phyloP scores from a whole-genome alignment of 2,888 invertebrate genomes.

The Pachymerium ferrugineum region DNA sequence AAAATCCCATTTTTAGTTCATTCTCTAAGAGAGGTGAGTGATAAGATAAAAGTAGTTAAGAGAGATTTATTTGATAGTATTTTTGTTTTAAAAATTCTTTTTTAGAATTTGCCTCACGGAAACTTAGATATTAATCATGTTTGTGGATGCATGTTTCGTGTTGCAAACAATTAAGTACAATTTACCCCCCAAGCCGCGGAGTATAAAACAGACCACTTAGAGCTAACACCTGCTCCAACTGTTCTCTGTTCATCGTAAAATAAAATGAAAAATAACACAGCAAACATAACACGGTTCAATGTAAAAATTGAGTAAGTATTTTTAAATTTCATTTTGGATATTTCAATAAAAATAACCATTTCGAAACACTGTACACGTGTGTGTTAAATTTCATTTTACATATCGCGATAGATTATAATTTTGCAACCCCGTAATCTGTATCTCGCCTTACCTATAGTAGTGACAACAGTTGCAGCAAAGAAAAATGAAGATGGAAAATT shows the following conservation, averaged over 20 bases:
- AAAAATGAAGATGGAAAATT: slow-evolving; percentile 76
- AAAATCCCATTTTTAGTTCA: too few species aligned
- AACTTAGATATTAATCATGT: not conserved
- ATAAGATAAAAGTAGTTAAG: too few species aligned
- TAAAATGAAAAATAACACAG: too few species aligned
- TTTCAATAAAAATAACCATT: too few species aligned
- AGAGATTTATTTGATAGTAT: not conserved
- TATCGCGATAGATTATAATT: too few species aligned
- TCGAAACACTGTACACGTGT: too few species aligned
- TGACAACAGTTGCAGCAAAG: slow-evolving; percentile 83
- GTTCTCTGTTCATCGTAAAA: not conserved
- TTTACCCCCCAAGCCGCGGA: not conserved
- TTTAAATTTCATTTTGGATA: too few species aligned
- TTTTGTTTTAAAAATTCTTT: not conserved
- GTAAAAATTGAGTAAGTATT: not conserved
- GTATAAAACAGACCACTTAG: not conserved
- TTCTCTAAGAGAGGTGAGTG: too few species aligned
- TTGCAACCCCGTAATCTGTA: too few species aligned
- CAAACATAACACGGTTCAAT: too few species aligned
- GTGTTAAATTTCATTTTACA: too few species aligned
- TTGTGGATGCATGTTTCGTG: not conserved
- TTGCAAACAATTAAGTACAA: not conserved
- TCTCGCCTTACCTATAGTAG: slow-evolving; percentile 79
- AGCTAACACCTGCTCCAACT: slow-evolving; percentile 22
- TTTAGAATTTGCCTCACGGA: not conserved